Evolutionary conservation across 2,888 invertebrate genomes (phyloP).

Genomic region (Hetaerina titia): DNA sequence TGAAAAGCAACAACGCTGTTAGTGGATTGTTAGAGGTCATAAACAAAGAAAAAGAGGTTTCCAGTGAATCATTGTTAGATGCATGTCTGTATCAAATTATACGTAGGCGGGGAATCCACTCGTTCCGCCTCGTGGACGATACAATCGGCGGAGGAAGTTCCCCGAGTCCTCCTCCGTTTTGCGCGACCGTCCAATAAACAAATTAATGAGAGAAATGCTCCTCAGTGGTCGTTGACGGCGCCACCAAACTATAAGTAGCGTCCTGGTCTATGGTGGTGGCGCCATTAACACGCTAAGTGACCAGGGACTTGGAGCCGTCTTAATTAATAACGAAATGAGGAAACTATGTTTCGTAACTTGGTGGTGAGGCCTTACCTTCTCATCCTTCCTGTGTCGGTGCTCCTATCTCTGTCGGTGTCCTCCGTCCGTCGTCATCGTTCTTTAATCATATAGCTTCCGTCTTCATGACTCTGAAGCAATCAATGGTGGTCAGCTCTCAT

Average conservation of each 20-base stretch:
- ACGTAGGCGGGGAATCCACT: neutral
- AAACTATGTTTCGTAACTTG: neutral
- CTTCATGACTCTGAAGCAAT: no score
- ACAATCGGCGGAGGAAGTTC: neutral
- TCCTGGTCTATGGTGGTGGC: neutral
- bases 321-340: constrained; percentile 12
- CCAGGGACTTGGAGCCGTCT: neutral
- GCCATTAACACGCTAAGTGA: constrained; percentile 29
- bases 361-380: no score
- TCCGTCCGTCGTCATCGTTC: neutral
- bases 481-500: no score
- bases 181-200: constrained; percentile 13
- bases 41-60: neutral
- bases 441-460: no score
- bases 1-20: neutral
- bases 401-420: no score
- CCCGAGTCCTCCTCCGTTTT: neutral
- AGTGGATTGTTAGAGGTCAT: neutral
- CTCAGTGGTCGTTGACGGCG: neutral
- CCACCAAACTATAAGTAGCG: neutral
- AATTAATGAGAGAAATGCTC: neutral
- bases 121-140: neutral
- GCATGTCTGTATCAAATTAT: neutral
- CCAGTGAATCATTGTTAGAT: neutral
- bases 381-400: neutral